Base-by-base conservation (phyloP, 35 echinoderm and acorn worm genomes). In the Apostichopus californicus region DNA sequence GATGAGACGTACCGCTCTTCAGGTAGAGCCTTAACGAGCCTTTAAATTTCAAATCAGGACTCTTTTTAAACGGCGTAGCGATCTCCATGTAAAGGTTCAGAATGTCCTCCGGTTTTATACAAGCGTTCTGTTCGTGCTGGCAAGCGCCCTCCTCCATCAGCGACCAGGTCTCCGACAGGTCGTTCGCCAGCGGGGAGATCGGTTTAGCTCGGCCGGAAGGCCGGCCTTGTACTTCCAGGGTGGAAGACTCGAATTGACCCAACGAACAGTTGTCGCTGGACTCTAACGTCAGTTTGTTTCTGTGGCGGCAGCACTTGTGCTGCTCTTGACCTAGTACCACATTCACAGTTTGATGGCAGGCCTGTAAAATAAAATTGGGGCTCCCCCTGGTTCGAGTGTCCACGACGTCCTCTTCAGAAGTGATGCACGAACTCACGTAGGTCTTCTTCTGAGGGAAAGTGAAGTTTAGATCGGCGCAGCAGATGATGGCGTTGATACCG, bases 11-110 rank as follows among this genome's bases (percentile, higher is more conserved):
- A 8, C 68, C 68, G n/a, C 54, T 89, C 64, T 73, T 89, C 86
- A 89, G 63, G 54, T 89, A 89, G n/a, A 89, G 86, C 61, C 64
- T 60, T 10, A 89, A 26, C 1, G 64, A 89, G 10, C 86, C 86
- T 20, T 72, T 25, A 22, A 89, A 89, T 55, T 89, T 68, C 25
- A 72, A 55, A 21, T 89, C 86, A 5, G 28, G 57, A 21, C 86
- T 89, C 7, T 89, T 21, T 55, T 89, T 68, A 55, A 89, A 89
- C 24, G 86, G 86, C 8, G 60, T 25, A 18, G 63, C 86, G 25
- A 89, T 89, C 86, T 89, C 86, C 15, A 64, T 89, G 64, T 89
- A 89, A 10, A 89, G 52, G 63, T 72, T 73, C 14, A 89, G 68
- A 64, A 89, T 89, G 14, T 89, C 86, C 18, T 73, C 86, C 4